Conservation (phyloP, 2,797 vertebrate species). For the Rhyacichthys aspro region DNA sequence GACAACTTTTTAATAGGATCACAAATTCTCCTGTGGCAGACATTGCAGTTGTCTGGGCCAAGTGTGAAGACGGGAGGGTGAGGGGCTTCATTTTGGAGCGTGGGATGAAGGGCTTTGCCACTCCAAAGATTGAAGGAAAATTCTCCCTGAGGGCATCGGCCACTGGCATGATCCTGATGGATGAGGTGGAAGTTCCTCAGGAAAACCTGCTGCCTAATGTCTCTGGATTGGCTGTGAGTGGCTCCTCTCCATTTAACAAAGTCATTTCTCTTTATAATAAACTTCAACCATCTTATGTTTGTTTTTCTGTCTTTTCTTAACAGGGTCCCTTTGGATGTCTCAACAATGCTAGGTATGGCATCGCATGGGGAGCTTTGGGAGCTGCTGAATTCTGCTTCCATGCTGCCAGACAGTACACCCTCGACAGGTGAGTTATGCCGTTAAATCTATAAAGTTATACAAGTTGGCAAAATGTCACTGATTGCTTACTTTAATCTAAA, state of each 20-base stretch:
- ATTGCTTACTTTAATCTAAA: too few relatives aligned
- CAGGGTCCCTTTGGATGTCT: slow-evolving; percentile 92
- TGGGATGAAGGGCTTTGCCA: slow-evolving; percentile 85
- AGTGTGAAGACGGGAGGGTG: slow-evolving; percentile 83
- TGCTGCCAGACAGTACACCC: slow-evolving; percentile 83
- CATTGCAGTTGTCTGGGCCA: slow-evolving; percentile 91
- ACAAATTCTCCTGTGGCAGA: slow-evolving; percentile 90
- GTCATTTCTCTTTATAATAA: not conserved
- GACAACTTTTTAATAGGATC: too few relatives aligned
- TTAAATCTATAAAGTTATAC: not conserved
- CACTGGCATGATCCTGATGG: slow-evolving; percentile 94
- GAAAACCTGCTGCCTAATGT: slow-evolving; percentile 87
- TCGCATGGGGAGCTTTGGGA: slow-evolving; percentile 90
- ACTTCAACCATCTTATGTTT: too few relatives aligned
- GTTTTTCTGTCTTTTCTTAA: slow-evolving; percentile 8
- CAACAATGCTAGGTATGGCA: slow-evolving; percentile 89
- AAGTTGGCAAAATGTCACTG: too few relatives aligned
- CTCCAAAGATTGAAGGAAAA: slow-evolving; percentile 92
- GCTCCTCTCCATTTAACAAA: not conserved
- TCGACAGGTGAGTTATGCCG: slow-evolving; percentile 82
- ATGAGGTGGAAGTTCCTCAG: slow-evolving; percentile 89
- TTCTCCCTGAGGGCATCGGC: slow-evolving; percentile 90
- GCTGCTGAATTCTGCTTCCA: slow-evolving; percentile 90
- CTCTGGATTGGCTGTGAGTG: slow-evolving; percentile 83
- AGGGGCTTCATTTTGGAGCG: slow-evolving; percentile 88